Evolutionary conservation across 2,888 invertebrate species (phyloP).

Genomic region (Eupithecia subumbrata): DNA sequence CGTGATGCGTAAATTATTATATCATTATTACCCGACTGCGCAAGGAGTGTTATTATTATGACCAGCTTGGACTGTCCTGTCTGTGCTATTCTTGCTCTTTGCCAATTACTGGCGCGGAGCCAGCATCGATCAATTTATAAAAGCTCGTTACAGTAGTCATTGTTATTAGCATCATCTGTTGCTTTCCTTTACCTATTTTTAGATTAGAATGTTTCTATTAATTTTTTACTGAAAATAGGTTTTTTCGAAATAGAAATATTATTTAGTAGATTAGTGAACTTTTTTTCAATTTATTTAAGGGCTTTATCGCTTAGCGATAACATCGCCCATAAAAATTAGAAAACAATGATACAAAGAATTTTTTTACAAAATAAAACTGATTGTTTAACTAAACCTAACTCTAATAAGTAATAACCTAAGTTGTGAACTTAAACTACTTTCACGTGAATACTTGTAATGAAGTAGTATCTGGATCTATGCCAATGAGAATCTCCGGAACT

Average conservation of each 20-base stretch:
- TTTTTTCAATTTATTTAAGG: no score
- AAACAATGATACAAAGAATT: no score
- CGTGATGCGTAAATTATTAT: background rate
- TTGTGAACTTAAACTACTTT: no score
- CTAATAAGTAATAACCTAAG: no score
- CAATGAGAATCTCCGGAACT: no score
- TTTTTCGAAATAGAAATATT: background rate
- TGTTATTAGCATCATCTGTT: constrained; percentile 64
- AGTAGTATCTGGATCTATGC: background rate
- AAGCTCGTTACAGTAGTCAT: constrained; percentile 53
- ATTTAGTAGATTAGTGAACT: background rate
- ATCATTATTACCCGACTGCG: background rate
- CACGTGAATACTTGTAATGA: background rate
- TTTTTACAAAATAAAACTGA: no score
- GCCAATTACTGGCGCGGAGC: constrained; percentile 58
- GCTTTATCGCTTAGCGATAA: no score
- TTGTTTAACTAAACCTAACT: no score
- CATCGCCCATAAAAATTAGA: no score
- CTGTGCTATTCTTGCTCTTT: constrained; percentile 22
- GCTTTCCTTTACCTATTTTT: constrained; percentile 4
- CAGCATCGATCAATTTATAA: constrained; percentile 62
- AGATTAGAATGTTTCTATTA: background rate
- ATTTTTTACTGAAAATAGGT: background rate
- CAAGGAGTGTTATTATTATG: background rate
- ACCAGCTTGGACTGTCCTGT: constrained; percentile 10